These are phyloP conservation scores for Iguana delicatissima DNA, from an alignment of 2,797 vertebrate genomes.

Conservation along the genomic window DNA sequence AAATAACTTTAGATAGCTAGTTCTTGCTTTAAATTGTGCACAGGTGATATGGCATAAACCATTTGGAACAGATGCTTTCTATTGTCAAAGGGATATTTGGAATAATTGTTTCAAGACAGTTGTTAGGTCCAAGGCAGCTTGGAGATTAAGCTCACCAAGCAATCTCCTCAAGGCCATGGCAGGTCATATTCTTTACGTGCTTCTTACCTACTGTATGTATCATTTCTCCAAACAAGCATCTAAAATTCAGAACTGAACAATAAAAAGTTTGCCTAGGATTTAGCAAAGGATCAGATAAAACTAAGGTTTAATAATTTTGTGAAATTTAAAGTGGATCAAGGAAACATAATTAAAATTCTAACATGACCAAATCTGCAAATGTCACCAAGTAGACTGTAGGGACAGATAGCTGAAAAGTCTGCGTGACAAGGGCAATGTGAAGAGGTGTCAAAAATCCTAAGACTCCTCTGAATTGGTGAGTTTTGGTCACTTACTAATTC, in stretches of 20 bases:
- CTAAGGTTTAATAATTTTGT: neutral
- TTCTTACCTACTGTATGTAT: neutral
- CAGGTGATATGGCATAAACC: conserved; percentile 17
- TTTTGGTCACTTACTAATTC: neutral
- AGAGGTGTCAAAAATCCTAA: neutral
- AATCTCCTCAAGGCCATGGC: neutral
- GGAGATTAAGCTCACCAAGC: conserved; percentile 15
- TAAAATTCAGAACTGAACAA: neutral
- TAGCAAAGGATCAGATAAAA: neutral
- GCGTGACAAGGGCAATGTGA: neutral
- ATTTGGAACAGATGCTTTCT: neutral
- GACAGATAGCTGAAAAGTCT: neutral
- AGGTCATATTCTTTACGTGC: neutral
- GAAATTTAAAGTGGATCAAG: neutral
- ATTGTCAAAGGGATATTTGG: neutral
- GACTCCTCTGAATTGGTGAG: neutral
- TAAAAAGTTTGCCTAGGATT: neutral
- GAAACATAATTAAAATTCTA: neutral
- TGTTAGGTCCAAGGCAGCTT: neutral
- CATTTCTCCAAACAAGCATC: neutral
- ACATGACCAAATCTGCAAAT: neutral
- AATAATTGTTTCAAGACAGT: neutral
- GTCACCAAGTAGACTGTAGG: neutral
- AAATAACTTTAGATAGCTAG: conserved; percentile 45
- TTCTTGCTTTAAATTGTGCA: conserved; percentile 51